These are phyloP conservation scores for Seladonia tumulorum DNA, from an alignment of 2,888 invertebrate genomes.

Conservation along the genomic window DNA sequence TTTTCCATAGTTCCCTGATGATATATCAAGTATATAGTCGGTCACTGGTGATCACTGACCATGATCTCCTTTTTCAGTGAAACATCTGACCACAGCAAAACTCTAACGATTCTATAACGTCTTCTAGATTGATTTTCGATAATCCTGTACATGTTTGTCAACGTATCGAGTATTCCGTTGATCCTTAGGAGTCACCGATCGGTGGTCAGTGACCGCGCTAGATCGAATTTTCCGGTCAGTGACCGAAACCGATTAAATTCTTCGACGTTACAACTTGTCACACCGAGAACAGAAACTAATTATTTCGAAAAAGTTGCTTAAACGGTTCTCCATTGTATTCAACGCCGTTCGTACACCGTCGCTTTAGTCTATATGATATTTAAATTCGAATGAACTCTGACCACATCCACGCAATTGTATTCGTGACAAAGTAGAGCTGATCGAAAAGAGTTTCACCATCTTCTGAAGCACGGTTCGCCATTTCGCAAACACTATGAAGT, in stretches of 20 bases:
- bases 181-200: no score
- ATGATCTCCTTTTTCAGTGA: no score
- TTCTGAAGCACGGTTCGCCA: neutral
- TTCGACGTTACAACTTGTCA: neutral
- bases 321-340: neutral
- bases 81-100: no score
- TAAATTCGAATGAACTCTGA: neutral
- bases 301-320: neutral
- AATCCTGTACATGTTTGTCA: no score
- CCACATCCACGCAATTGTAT: neutral
- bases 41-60: neutral
- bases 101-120: no score
- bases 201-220: neutral
- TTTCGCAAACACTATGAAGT: neutral
- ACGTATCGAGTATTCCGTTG: no score
- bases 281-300: neutral
- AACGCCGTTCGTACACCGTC: neutral
- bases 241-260: neutral
- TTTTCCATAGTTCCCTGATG: neutral
- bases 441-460: neutral
- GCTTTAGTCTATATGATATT: neutral
- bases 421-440: neutral
- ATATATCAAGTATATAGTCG: neutral
- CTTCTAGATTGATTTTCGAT: no score
- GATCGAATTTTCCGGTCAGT: neutral